Base-by-base conservation (phyloP, 2,113 vertebrate species). In the Meles meles region DNA sequence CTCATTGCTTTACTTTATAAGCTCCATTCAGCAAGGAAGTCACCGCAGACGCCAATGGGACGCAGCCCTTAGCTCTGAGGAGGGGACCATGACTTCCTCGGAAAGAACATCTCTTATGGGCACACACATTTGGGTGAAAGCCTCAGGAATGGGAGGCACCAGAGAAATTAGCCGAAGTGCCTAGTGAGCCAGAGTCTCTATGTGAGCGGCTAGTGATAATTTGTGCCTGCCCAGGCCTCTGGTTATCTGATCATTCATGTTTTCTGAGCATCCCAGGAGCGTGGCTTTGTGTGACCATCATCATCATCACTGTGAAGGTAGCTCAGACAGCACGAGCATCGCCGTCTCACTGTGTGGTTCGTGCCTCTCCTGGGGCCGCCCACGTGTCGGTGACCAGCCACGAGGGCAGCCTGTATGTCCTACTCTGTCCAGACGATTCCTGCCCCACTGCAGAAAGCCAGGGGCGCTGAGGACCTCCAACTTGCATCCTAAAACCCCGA, bases 11-110 rank as follows among this genome's bases (percentile, higher is more conserved):
- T 34, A 57, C 63, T 96, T 55, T 42, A 4, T 7, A 25, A 55
- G 23, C 37, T 37, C 34, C 27, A 6, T 7, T 83, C 81, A 42
- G 57, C 85, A n/a, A 10, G 9, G 42, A 57, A 14, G 9, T 17
- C 34, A 11, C 67, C 11, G 34, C 37, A 12, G 71, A 25, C 3
- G 0, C 1, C 0, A 0, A 18, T 52, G 3, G 31, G n/a, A 27
- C 31, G 4, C 3, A 17, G 11, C n/a, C 74, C 57, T n/a, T 25
- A 20, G 7, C 61, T 34, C n/a, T 59, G 83, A 47, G 77, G 65
- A 3, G 7, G 2, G 11, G 57, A 3, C 34, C 7, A 0, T 1
- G n/a, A 57, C 55, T 77, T 88, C 37, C 80, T 37, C 2, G 23
- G 69, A 52, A 2, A 57, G 23, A 59, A 3, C 25, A 7, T 52